Conservation (phyloP, 2,888 invertebrate genomes). For the Hetaerina titia region DNA sequence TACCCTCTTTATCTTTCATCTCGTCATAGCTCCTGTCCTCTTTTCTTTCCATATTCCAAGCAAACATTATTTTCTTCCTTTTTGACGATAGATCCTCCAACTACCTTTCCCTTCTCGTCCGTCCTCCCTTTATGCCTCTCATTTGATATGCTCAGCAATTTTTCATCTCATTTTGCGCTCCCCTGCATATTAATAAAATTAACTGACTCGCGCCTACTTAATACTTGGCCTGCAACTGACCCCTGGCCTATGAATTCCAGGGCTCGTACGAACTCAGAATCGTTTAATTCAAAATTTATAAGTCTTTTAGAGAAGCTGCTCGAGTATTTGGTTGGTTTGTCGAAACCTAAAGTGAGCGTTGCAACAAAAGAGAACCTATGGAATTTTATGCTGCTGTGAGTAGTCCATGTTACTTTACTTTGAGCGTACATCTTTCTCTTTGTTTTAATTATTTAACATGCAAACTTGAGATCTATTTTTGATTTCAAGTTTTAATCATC, state of each 20-base stretch:
- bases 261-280: too few relatives aligned
- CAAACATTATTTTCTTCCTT: background rate
- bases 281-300: too few relatives aligned
- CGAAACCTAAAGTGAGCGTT: too few relatives aligned
- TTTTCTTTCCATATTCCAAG: background rate
- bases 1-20: background rate
- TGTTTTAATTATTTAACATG: too few relatives aligned
- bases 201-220: background rate
- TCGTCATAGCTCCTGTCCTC: background rate
- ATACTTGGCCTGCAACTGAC: background rate
- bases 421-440: too few relatives aligned
- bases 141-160: background rate
- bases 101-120: background rate
- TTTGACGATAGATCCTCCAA: background rate
- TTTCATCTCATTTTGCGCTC: background rate
- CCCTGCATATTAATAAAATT: background rate
- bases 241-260: background rate
- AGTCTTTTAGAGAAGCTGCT: too few relatives aligned
- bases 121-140: background rate
- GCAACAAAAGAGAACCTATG: too few relatives aligned
- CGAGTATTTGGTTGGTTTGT: too few relatives aligned
- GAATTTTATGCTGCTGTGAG: too few relatives aligned
- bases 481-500: too few relatives aligned
- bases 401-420: too few relatives aligned
- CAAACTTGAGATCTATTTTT: too few relatives aligned